Base-by-base conservation (phyloP, 1,140 invertebrate genomes). In the Hirudo medicinalis region DNA sequence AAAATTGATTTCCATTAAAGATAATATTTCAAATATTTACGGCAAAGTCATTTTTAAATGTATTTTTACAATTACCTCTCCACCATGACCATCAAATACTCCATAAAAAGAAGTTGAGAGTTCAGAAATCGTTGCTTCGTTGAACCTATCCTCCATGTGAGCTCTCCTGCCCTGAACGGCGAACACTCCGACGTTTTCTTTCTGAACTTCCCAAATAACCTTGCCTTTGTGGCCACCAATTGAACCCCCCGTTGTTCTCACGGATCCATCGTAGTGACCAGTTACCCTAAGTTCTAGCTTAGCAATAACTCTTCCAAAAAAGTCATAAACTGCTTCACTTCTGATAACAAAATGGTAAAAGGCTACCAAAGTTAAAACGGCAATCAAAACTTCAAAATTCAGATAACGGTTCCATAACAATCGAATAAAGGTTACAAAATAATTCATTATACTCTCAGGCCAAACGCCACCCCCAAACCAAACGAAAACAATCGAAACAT, bases 71-170 rank as follows among this genome's bases (percentile, higher is more conserved):
- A 75, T 79, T 83, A 89, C 88, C 82, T 94, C 90, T 68, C 92
- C 93, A 70, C 92, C 93, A 82, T 96, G 93, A 0, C 92, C 93
- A 85, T 96, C 92, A 82, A 94, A 95, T 71, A 95, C 87, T 54
- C 91, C 92, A 84, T 91, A 94, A 66, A 95, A 84, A 2, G 90
- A 88, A 69, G 93, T 87, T 32, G 87, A 88, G 27, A 87, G 88
- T 72, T 87, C 71, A 71, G 81, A 78, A 13, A 80, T 75, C 78
- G 88, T 86, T 73, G 90, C 87, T 49, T 91, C 86, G 57, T 90
- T 89, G 80, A 91, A 92, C 75, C 91, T 86, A 82, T 96, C 92
- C 85, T 95, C 93, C 93, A 96, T 96, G 70, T 89, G 88, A 69
- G 88, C 86, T 78, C 93, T 84, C 66, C 91, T 85, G 20, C 93